phyloP scores from a whole-genome alignment of 2,888 invertebrate genomes.

The Dichetophora obliterata region DNA sequence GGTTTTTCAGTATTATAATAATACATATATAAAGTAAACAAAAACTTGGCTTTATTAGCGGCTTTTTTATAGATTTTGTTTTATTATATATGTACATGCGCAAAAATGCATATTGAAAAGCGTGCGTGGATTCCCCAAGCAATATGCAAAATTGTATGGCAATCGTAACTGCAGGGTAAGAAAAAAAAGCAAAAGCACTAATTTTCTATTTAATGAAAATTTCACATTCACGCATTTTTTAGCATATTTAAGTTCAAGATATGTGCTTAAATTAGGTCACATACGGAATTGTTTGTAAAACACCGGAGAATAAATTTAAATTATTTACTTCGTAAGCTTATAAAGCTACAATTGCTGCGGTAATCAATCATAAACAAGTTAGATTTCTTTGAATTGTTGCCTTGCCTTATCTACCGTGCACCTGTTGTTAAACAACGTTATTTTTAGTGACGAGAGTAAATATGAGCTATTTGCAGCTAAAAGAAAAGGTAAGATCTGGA shows the following conservation, averaged over 20 bases:
- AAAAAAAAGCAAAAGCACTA: not conserved
- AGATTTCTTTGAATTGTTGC: no score
- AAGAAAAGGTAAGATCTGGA: no score
- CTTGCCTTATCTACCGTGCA: no score
- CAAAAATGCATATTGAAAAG: constrained; percentile 14
- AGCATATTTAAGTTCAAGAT: not conserved
- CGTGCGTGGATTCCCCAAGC: constrained; percentile 10
- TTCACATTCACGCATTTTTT: constrained; percentile 17
- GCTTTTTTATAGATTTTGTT: not conserved
- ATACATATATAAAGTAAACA: not conserved
- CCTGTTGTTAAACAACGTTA: no score
- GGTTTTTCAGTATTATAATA: not conserved
- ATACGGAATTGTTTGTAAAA: not conserved
- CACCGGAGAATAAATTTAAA: not conserved
- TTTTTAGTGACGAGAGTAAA: no score
- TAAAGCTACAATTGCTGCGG: no score
- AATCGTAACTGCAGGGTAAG: not conserved
- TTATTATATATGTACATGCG: not conserved
- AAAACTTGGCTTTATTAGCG: not conserved
- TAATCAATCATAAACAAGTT: no score
- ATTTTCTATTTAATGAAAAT: constrained; percentile 20
- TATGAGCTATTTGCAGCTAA: no score
- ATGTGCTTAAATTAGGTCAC: not conserved
- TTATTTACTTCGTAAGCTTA: no score
- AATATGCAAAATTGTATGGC: not conserved